These are phyloP conservation scores for Myripristis murdjan DNA, from an alignment of 2,797 vertebrate genomes.

Conservation along the genomic window DNA sequence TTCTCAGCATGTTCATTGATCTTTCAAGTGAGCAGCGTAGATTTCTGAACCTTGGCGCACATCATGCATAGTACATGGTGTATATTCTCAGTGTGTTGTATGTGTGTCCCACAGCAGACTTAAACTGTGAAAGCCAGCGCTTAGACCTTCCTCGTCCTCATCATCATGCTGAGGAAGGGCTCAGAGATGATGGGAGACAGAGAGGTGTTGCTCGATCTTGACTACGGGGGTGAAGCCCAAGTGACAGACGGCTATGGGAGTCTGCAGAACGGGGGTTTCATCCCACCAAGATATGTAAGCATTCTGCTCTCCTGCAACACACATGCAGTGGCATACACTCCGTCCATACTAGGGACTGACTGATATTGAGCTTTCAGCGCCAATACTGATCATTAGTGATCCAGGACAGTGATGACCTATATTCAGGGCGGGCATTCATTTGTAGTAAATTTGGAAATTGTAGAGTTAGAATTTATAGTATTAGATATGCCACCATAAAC, in stretches of 20 bases:
- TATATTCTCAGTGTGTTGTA: conserved; percentile 15
- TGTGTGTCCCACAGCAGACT: conserved; percentile 1
- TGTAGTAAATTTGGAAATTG: no score
- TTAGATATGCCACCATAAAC: no score
- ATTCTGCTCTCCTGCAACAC: neutral
- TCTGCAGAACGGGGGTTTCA: conserved; percentile 80
- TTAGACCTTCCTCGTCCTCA: conserved; percentile 12
- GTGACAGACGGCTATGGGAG: conserved; percentile 81
- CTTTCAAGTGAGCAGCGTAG: conserved; percentile 24
- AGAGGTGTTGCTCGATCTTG: conserved; percentile 84
- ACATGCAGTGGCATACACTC: conserved; percentile 15
- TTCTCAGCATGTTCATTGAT: conserved; percentile 10
- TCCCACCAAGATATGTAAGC: conserved; percentile 84
- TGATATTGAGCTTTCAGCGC: no score
- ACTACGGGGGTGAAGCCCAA: conserved; percentile 69
- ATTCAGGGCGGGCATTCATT: no score
- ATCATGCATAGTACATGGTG: conserved; percentile 3
- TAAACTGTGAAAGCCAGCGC: conserved; percentile 15
- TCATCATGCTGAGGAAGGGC: conserved; percentile 81
- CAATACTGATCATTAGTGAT: no score
- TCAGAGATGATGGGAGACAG: conserved; percentile 79
- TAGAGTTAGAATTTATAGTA: no score
- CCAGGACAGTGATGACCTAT: no score
- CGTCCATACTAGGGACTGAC: neutral
- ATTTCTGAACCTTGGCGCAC: conserved; percentile 1